A percentile compares a stretch with the other conserved stretches of the same genome.
Evolutionary conservation across 2,888 invertebrate genomes (phyloP).

Genomic region (Zonitis immaculata): DNA sequence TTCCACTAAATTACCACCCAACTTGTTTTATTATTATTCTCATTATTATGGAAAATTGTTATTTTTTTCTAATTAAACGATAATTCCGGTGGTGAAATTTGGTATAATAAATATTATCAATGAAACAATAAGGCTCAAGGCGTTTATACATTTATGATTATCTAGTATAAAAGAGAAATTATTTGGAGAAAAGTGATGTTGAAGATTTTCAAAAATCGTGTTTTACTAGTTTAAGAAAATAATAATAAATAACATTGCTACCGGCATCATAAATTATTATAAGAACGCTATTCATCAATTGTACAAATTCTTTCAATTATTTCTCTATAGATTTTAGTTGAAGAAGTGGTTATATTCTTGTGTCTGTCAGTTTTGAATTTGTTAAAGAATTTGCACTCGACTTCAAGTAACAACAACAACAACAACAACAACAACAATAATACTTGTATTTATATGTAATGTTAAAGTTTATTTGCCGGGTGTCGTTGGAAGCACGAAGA

Average conservation of each 20-base stretch:
- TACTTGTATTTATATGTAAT: background rate
- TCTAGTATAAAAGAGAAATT: slow-evolving; percentile 2
- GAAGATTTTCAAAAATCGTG: background rate
- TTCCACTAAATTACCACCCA: background rate
- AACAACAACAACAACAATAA: background rate
- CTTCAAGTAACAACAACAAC: too few relatives aligned
- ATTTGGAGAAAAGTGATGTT: too few relatives aligned
- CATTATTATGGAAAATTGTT: too few relatives aligned
- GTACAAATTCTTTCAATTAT: background rate
- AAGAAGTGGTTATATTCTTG: background rate
- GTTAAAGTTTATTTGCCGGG: slow-evolving; percentile 10
- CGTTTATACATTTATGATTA: background rate
- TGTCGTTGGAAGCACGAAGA: slow-evolving; percentile 14
- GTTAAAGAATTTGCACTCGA: slow-evolving; percentile 16
- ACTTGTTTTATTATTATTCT: too few relatives aligned
- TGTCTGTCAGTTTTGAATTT: slow-evolving; percentile 15
- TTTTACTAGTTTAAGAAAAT: background rate
- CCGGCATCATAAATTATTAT: background rate
- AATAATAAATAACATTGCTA: too few relatives aligned
- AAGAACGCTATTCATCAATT: background rate
- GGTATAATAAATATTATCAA: too few relatives aligned
- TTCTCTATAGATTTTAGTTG: background rate
- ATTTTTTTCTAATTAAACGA: too few relatives aligned
- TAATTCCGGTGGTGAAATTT: too few relatives aligned
- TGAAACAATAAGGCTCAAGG: too few relatives aligned